phyloP scores from a whole-genome alignment of 1,140 invertebrate genomes.

The Lamellibrachia luymesi region DNA sequence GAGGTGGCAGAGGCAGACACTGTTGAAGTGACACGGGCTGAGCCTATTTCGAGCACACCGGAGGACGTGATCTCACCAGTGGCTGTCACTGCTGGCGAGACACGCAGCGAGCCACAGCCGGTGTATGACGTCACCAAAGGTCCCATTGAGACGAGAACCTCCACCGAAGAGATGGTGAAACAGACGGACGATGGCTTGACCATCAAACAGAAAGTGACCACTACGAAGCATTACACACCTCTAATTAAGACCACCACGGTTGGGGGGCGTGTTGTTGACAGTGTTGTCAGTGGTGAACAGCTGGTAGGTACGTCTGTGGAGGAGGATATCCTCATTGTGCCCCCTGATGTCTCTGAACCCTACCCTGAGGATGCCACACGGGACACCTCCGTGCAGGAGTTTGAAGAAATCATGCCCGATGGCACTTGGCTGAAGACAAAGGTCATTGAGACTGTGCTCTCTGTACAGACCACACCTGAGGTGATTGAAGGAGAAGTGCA shows the following conservation, averaged over 20 bases:
- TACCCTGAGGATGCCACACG: neutral
- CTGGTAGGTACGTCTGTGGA: constrained; percentile 17
- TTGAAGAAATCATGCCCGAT: constrained; percentile 45
- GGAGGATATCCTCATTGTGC: constrained; percentile 18
- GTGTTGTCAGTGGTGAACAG: constrained; percentile 1
- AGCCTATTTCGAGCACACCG: neutral
- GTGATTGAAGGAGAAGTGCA: constrained; percentile 1
- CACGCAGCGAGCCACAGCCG: neutral
- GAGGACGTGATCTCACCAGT: neutral
- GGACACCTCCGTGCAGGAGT: constrained; percentile 28
- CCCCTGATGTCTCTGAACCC: constrained; percentile 15
- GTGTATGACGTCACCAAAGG: constrained; percentile 20
- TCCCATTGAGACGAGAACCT: constrained; percentile 24
- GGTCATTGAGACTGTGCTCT: neutral
- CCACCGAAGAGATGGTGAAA: constrained; percentile 39
- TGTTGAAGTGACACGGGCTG: neutral
- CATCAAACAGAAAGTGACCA: constrained; percentile 11
- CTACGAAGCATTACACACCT: constrained; percentile 15
- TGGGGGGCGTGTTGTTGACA: constrained; percentile 1
- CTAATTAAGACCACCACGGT: neutral
- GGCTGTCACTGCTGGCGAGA: neutral
- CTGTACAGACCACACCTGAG: neutral
- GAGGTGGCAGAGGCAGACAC: neutral
- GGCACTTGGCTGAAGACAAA: constrained; percentile 35
- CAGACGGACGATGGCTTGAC: constrained; percentile 16